Evolutionary conservation across 2,888 invertebrate species (phyloP).

Genomic region (Aphodius granarius): DNA sequence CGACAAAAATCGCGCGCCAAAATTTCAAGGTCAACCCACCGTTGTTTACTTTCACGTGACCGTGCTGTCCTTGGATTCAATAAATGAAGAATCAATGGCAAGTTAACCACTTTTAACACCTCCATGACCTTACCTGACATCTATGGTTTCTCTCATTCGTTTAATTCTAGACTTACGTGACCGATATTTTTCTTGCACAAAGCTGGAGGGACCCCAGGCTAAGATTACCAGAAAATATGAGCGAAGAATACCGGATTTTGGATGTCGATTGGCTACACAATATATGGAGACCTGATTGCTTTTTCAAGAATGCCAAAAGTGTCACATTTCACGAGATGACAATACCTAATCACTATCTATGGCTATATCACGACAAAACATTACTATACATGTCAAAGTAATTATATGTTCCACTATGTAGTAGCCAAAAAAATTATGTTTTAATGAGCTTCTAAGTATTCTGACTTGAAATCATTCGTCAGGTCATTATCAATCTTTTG

Average conservation of each 20-base stretch:
- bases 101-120: slow-evolving; percentile 28
- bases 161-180: slow-evolving; percentile 79
- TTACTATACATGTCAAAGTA: slow-evolving; percentile 91
- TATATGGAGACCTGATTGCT: slow-evolving; percentile 92
- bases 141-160: background rate
- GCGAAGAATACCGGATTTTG: slow-evolving; percentile 85
- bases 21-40: slow-evolving; percentile 82
- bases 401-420: slow-evolving; percentile 41
- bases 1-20: slow-evolving; percentile 88
- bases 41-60: slow-evolving; percentile 90
- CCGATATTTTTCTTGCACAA: slow-evolving; percentile 90
- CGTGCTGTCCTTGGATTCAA: slow-evolving; percentile 88
- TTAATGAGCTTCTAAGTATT: too few species aligned
- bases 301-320: slow-evolving; percentile 92
- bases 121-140: background rate
- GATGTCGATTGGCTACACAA: slow-evolving; percentile 89
- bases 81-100: slow-evolving; percentile 95
- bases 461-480: too few species aligned
- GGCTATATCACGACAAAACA: slow-evolving; percentile 90
- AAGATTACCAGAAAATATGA: slow-evolving; percentile 90
- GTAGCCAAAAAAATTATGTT: too few species aligned
- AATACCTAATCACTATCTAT: slow-evolving; percentile 90
- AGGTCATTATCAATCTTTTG: too few species aligned
- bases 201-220: slow-evolving; percentile 90
- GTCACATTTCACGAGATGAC: slow-evolving; percentile 94